Evolutionary conservation across 1,140 invertebrate species (phyloP).

Genomic region (Pentalonia nigronervosa): DNA sequence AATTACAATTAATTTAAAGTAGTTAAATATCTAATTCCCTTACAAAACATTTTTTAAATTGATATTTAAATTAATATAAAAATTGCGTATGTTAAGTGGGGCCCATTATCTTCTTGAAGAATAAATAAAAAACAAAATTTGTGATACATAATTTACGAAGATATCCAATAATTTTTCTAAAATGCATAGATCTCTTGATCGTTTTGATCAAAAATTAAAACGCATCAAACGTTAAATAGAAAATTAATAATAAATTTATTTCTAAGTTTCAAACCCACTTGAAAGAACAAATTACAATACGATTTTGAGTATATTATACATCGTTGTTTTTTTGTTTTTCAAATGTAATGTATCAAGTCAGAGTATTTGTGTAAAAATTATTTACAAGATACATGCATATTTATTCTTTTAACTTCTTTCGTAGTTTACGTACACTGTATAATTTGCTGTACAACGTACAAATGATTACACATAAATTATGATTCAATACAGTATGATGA

Average conservation of each 20-base stretch:
- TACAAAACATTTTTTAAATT: no score
- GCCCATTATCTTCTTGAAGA: no score
- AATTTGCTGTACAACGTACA: neutral
- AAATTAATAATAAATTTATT: neutral
- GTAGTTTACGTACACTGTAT: neutral
- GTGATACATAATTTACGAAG: neutral
- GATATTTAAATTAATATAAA: no score
- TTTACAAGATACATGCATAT: neutral
- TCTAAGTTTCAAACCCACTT: no score
- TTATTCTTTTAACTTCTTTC: neutral
- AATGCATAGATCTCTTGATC: neutral
- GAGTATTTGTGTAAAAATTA: neutral
- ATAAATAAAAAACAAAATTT: neutral
- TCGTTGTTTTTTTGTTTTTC: neutral
- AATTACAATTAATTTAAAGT: neutral
- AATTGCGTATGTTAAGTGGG: neutral
- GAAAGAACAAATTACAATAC: neutral
- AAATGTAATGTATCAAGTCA: neutral
- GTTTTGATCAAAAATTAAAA: neutral
- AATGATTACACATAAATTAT: neutral
- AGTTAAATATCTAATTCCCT: no score
- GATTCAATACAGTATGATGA: neutral
- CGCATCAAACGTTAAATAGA: neutral
- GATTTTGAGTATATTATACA: neutral
- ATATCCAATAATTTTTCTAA: neutral